A percentile compares a stretch with the other conserved stretches of the same genome.
phyloP scores from a whole-genome alignment of 1,140 invertebrate genomes.

The Berghia stephanieae region DNA sequence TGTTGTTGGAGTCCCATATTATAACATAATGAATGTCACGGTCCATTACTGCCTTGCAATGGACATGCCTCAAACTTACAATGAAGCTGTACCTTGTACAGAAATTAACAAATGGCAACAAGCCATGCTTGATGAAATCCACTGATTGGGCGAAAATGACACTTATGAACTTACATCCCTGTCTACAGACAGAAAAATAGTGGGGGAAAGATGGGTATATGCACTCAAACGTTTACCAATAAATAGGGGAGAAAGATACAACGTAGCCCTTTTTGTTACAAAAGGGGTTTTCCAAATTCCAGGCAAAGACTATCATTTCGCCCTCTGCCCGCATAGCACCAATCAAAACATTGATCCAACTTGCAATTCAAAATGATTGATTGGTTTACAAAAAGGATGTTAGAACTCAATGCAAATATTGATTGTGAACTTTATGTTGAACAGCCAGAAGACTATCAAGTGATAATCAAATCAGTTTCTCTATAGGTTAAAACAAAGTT shows the following conservation, averaged over 20 bases:
- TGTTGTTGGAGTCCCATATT: neutral
- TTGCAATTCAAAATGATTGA: too few species aligned
- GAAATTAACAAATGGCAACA: slow-evolving; percentile 56
- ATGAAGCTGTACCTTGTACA: slow-evolving; percentile 55
- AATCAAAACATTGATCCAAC: slow-evolving; percentile 41
- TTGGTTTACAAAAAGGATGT: too few species aligned
- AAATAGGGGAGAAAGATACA: slow-evolving; percentile 40
- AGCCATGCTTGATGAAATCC: slow-evolving; percentile 63
- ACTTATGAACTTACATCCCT: slow-evolving; percentile 59
- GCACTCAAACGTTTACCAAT: slow-evolving; percentile 23
- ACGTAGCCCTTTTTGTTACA: slow-evolving; percentile 66
- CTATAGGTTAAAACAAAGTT: slow-evolving; percentile 44
- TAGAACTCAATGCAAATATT: slow-evolving; percentile 42
- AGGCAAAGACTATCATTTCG: slow-evolving; percentile 43
- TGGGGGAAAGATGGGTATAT: slow-evolving; percentile 65
- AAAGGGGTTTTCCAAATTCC: slow-evolving; percentile 56
- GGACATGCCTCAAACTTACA: slow-evolving; percentile 39
- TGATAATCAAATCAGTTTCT: slow-evolving; percentile 27
- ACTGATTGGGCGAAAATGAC: slow-evolving; percentile 59
- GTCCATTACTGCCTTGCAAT: neutral
- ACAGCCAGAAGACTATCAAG: slow-evolving; percentile 35
- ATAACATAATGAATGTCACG: neutral
- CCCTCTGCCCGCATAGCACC: slow-evolving; percentile 45
- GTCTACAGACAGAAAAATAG: slow-evolving; percentile 56
- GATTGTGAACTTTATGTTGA: slow-evolving; percentile 44